Evolutionary conservation across 2,113 vertebrate species (phyloP), one percentile per base, ranked within the genome.

Genomic region (Synchiropus splendidus): DNA sequence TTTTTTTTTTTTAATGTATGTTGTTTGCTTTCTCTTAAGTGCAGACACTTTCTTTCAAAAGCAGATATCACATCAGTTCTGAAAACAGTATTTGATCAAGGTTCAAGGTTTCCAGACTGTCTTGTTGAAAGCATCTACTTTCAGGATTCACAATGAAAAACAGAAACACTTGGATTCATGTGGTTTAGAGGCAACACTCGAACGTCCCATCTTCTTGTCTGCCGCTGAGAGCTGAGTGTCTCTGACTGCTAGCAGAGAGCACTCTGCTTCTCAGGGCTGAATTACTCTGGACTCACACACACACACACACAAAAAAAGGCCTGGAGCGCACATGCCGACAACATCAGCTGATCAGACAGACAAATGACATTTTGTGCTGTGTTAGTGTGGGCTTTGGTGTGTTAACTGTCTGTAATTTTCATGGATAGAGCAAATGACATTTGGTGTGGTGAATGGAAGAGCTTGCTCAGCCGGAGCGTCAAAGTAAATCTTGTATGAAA

Each of bases 191-290:
- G 54, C 58, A 48, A 52, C 58, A 55, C 58, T 67, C 18, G 38
- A 64, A 60, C 38, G 54, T 60, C 47, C 50, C 59, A 15, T 66
- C 49, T 42, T 64, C 50, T 62, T 60, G 58, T 61, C 55, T 67
- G 64, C 50, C 11, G 10, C 70, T 61, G 67, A 64, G 64, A 51
- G 71, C 65, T 67, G 68, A 70, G 68, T 56, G 72, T 53, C 58
- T 64, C 46, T 47, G 69, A 58, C 61, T 64, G 67, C 65, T 65
- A 54, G 15, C 16, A 62, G 65, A 75, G 75, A 53, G 63, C 63
- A 68, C 75, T 78, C 62, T 67, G 60, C 57, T 70, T 61, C 66
- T 78, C 75, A 75, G 41, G 72, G 66, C 64, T 51, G 52, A 73
- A 75, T 71, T 66, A 78, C 69, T 75, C 72, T 70, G 64, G 58